Evolutionary conservation across 2,113 vertebrate species (phyloP).

Genomic region (Lophura nycthemera): DNA sequence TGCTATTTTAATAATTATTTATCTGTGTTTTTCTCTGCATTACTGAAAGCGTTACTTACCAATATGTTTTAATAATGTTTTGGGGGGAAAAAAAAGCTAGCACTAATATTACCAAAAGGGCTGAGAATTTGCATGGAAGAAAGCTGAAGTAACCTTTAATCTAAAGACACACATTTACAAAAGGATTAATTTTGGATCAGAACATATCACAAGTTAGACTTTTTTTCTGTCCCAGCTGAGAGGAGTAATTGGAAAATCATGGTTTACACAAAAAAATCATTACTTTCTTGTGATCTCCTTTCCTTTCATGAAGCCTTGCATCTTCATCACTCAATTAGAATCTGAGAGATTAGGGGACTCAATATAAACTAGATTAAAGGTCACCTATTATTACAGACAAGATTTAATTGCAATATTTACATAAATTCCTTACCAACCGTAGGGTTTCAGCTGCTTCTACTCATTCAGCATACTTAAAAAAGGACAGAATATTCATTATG

Average conservation of each 20-base stretch:
- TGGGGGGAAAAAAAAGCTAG: not conserved
- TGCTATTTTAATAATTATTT: not conserved
- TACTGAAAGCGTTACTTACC: not conserved
- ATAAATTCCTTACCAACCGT: conserved; percentile 30
- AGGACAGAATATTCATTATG: not conserved
- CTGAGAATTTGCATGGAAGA: not conserved
- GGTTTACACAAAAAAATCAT: conserved; percentile 53
- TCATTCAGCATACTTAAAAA: not conserved
- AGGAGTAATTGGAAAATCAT: conserved; percentile 76
- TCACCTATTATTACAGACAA: conserved; percentile 60
- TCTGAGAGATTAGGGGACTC: conserved; percentile 62
- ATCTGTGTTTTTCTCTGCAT: not conserved
- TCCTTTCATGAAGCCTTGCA: conserved; percentile 53
- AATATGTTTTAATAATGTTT: not conserved
- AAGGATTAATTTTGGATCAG: conserved; percentile 66
- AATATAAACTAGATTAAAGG: conserved; percentile 63
- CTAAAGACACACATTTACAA: conserved; percentile 62
- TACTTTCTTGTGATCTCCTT: conserved; percentile 64
- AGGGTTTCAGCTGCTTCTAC: not conserved
- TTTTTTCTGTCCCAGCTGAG: conserved; percentile 66
- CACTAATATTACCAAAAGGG: not conserved
- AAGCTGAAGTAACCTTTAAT: conserved; percentile 41
- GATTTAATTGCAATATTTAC: conserved; percentile 67
- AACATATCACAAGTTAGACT: conserved; percentile 30
- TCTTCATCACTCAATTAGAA: conserved; percentile 63